Evolutionary conservation across 2,113 vertebrate species (phyloP).

Genomic region (Eolophus roseicapilla): DNA sequence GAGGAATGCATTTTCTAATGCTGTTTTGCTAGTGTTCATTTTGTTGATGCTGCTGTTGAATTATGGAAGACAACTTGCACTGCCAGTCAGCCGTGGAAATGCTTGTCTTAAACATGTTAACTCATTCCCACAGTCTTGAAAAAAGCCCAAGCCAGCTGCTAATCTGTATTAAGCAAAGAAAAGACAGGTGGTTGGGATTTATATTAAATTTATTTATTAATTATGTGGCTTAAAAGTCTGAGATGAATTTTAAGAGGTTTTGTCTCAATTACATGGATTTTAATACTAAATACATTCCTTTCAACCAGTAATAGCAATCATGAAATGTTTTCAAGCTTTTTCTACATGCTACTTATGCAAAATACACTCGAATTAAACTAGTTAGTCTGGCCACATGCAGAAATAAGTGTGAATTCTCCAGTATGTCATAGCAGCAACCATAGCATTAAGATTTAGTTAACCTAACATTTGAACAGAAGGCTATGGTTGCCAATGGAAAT

Average conservation of each 20-base stretch:
- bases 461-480: not conserved
- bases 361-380: not conserved
- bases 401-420: not conserved
- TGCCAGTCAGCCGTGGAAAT: conserved; percentile 17
- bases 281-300: not conserved
- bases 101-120: conserved; percentile 9
- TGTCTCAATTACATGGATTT: not conserved
- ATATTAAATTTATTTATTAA: conserved; percentile 14
- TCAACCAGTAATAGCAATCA: not conserved
- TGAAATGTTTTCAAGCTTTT: not conserved
- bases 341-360: not conserved
- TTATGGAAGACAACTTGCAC: conserved; percentile 1
- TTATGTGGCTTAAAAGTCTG: not conserved
- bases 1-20: not conserved
- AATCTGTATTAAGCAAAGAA: conserved; percentile 3
- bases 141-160: conserved; percentile 44
- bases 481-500: not conserved
- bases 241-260: not conserved
- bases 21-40: not conserved
- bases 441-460: not conserved
- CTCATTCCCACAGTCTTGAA: conserved; percentile 43
- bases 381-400: not conserved
- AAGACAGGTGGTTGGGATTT: conserved; percentile 20
- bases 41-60: not conserved
- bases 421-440: not conserved